A percentile compares a stretch with the other conserved stretches of the same genome.
Evolutionary conservation across 2,797 vertebrate species (phyloP).

Genomic region (Lates japonicus): DNA sequence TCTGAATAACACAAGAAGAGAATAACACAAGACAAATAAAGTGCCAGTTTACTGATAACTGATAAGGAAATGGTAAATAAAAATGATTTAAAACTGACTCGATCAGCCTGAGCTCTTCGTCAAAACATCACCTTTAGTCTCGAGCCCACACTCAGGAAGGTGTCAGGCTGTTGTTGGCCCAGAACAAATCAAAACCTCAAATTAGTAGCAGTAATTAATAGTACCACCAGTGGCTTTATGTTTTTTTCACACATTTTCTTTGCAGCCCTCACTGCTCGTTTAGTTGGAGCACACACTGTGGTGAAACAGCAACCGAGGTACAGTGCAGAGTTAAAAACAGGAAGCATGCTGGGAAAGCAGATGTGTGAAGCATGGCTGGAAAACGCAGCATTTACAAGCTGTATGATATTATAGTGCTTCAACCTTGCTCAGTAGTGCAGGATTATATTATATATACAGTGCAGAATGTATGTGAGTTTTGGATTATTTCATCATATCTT

Average conservation of each 20-base stretch:
- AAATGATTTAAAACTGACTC: background rate
- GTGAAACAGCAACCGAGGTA: background rate
- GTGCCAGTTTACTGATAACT: background rate
- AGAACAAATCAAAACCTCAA: too few species aligned
- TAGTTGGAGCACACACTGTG: background rate
- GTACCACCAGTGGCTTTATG: background rate
- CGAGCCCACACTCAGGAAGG: too few species aligned
- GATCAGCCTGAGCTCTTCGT: too few species aligned
- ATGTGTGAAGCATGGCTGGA: background rate
- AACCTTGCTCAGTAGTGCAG: background rate
- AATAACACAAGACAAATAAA: too few species aligned
- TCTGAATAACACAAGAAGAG: too few species aligned
- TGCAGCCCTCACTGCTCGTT: background rate
- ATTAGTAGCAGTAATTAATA: too few species aligned
- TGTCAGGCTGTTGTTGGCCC: too few species aligned
- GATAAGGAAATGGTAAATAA: too few species aligned
- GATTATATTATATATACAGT: background rate
- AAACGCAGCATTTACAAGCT: background rate
- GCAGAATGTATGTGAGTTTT: conserved; percentile 26
- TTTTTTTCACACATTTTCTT: background rate
- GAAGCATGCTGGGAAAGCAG: conserved; percentile 13
- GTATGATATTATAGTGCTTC: background rate
- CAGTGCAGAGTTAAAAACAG: background rate
- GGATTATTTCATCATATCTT: conserved; percentile 52
- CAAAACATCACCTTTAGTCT: too few species aligned